Percentiles rank a stretch among this genome's conserved stretches.
phyloP scores from a whole-genome alignment of 1,140 invertebrate genomes.

The Pseudachorutes palmiensis region DNA sequence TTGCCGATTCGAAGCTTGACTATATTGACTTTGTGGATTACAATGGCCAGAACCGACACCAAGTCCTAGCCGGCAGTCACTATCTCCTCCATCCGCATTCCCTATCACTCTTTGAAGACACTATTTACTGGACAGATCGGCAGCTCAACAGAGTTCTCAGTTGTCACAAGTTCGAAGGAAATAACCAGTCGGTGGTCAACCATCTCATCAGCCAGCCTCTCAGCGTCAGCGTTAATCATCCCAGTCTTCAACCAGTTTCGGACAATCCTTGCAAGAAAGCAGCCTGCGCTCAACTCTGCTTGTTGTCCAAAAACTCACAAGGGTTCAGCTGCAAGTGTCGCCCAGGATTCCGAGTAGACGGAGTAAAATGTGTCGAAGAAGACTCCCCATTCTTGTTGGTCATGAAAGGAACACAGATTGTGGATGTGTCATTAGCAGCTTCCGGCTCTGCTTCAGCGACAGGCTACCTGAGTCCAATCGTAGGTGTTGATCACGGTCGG shows the following conservation, averaged over 20 bases:
- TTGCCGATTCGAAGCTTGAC: slow-evolving; percentile 94
- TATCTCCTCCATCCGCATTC: slow-evolving; percentile 93
- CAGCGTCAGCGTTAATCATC: slow-evolving; percentile 89
- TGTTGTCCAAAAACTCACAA: slow-evolving; percentile 60
- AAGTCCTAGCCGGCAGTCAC: slow-evolving; percentile 74
- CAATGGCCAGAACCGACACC: slow-evolving; percentile 79
- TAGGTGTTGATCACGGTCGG: slow-evolving; percentile 78
- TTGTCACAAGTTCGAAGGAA: slow-evolving; percentile 74
- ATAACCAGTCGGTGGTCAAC: slow-evolving; percentile 84
- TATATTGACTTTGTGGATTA: slow-evolving; percentile 98
- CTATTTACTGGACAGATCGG: slow-evolving; percentile 92
- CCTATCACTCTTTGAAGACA: slow-evolving; percentile 69
- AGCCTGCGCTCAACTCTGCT: slow-evolving; percentile 81
- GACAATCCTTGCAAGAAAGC: slow-evolving; percentile 71
- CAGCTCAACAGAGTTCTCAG: slow-evolving; percentile 70
- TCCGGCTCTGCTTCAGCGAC: slow-evolving; percentile 54
- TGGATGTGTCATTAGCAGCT: slow-evolving; percentile 69
- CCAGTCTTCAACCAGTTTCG: slow-evolving; percentile 77
- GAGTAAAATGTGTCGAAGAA: slow-evolving; percentile 69
- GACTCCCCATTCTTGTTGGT: slow-evolving; percentile 84
- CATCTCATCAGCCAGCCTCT: slow-evolving; percentile 89
- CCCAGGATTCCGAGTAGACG: slow-evolving; percentile 65
- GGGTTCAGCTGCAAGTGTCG: slow-evolving; percentile 58
- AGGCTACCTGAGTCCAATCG: slow-evolving; percentile 75
- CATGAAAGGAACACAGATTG: slow-evolving; percentile 76